Evolutionary conservation across 2,113 vertebrate species (phyloP).

Genomic region (Daphoenositta chrysoptera): DNA sequence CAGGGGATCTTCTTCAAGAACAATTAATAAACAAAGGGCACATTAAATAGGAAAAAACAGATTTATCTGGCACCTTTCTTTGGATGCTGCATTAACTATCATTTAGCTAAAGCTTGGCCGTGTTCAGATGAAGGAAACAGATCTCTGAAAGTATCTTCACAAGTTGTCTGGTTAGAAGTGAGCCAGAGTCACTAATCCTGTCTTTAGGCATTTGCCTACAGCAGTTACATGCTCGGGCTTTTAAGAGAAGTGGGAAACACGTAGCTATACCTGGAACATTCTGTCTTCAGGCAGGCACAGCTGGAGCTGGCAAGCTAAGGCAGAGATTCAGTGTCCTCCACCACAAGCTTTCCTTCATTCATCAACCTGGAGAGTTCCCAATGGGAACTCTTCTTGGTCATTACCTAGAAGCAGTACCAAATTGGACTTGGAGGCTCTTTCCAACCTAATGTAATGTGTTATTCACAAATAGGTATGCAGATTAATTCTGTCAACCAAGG

Average conservation of each 20-base stretch:
- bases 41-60: not conserved
- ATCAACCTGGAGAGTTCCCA: not conserved
- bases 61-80: not conserved
- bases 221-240: not conserved
- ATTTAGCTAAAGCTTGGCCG: not conserved
- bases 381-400: not conserved
- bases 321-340: not conserved
- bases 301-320: not conserved
- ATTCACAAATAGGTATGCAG: not conserved
- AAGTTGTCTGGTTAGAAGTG: not conserved
- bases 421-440: not conserved
- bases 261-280: not conserved
- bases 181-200: not conserved
- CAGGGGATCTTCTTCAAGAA: not conserved
- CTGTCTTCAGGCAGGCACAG: not conserved
- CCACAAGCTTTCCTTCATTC: not conserved
- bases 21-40: not conserved
- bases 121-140: not conserved
- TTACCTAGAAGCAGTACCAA: not conserved
- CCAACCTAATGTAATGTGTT: not conserved
- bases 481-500: not conserved
- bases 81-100: not conserved
- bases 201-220: not conserved
- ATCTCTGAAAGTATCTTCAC: not conserved
- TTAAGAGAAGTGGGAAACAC: not conserved